These are phyloP conservation scores for Pecten maximus DNA, from an alignment of 2,888 invertebrate genomes.

Conservation along the genomic window DNA sequence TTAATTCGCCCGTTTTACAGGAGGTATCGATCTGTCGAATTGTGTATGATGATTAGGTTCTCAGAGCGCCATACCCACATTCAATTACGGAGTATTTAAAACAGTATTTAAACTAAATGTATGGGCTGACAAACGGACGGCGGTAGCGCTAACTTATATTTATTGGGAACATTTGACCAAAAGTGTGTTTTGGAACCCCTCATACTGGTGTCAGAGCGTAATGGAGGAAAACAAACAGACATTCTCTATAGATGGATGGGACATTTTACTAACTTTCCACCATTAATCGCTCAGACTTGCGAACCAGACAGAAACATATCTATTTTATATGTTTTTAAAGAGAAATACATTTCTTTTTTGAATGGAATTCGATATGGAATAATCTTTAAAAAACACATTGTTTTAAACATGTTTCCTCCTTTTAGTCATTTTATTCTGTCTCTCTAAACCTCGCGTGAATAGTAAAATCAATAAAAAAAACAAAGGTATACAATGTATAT, in stretches of 20 bases:
- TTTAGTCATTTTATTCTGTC: too few species aligned
- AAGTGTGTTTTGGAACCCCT: background rate
- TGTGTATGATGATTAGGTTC: background rate
- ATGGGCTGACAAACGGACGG: background rate
- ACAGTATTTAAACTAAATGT: background rate
- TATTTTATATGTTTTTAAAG: background rate
- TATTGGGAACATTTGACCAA: conserved; percentile 6
- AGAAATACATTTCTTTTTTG: background rate
- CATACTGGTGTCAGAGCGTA: background rate
- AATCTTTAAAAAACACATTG: too few species aligned
- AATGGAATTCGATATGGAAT: background rate
- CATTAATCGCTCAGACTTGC: background rate
- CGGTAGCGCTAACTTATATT: background rate
- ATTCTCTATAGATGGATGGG: background rate
- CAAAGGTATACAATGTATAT: too few species aligned
- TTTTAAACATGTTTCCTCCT: too few species aligned
- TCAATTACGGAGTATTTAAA: conserved; percentile 20
- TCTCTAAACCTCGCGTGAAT: too few species aligned
- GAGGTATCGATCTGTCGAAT: background rate
- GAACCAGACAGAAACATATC: background rate
- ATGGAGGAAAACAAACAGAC: background rate
- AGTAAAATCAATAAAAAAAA: too few species aligned
- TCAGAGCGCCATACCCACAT: conserved; percentile 13
- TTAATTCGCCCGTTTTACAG: background rate
- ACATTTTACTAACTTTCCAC: background rate